phyloP scores from a whole-genome alignment of 37 sponge, comb jelly and placozoan species.

The Bolinopsis microptera region DNA sequence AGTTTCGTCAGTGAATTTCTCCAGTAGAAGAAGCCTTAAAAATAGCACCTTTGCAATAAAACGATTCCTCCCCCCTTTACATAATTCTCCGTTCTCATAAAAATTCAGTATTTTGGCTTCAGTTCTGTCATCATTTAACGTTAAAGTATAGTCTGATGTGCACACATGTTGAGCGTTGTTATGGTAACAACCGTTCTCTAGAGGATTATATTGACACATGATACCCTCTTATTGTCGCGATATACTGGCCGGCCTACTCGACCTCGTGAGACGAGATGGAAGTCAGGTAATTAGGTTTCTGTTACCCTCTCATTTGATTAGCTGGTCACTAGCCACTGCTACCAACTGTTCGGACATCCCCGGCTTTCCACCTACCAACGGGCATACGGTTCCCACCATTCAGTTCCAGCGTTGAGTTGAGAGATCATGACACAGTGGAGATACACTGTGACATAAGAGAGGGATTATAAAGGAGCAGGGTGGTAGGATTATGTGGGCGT shows the following conservation, averaged over 20 bases:
- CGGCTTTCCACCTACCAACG: too few species aligned
- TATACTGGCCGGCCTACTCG: neutral
- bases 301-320: neutral
- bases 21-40: neutral
- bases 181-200: slow-evolving; percentile 1
- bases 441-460: too few species aligned
- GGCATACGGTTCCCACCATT: too few species aligned
- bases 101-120: neutral
- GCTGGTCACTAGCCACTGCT: neutral
- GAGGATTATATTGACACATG: slow-evolving; percentile 43
- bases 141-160: neutral
- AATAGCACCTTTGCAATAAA: neutral
- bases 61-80: too few species aligned
- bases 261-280: neutral
- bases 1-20: neutral
- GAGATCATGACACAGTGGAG: too few species aligned
- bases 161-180: neutral
- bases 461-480: too few species aligned
- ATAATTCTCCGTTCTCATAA: too few species aligned
- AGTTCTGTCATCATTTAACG: neutral
- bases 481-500: too few species aligned
- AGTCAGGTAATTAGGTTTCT: neutral
- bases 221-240: slow-evolving; percentile 6
- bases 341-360: neutral
- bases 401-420: too few species aligned